Conservation (phyloP, 2,113 vertebrate species). For the Xerus inauris region DNA sequence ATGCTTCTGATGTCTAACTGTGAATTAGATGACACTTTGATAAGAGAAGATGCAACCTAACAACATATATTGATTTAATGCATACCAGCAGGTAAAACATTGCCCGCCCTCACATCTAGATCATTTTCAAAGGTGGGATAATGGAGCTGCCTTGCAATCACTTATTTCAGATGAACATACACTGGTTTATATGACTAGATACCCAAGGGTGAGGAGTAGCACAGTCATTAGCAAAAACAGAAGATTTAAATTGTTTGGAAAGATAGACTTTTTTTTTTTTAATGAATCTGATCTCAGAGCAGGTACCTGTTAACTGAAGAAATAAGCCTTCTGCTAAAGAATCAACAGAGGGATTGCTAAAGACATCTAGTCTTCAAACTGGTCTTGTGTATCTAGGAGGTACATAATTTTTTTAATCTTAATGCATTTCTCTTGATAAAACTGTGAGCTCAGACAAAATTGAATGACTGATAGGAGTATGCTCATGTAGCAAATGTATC, state of each 20-base stretch:
- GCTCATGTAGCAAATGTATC: not conserved
- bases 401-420: not conserved
- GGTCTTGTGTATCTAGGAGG: not conserved
- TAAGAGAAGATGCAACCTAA: constrained; percentile 31
- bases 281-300: constrained; percentile 67
- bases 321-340: constrained; percentile 50
- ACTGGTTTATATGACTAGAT: constrained; percentile 58
- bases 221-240: not conserved
- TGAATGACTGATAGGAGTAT: not conserved
- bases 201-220: not conserved
- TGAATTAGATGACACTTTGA: constrained; percentile 24
- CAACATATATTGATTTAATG: not conserved
- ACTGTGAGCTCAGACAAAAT: constrained; percentile 1
- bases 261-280: constrained; percentile 53
- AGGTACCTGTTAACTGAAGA: constrained; percentile 11
- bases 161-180: constrained; percentile 45
- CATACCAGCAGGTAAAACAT: constrained; percentile 49
- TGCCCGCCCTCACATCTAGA: not conserved
- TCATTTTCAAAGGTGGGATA: constrained; percentile 37
- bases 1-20: constrained; percentile 43
- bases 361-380: not conserved
- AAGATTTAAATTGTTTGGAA: constrained; percentile 47
- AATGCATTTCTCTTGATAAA: constrained; percentile 6
- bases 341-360: not conserved
- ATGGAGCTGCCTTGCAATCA: constrained; percentile 4